These are phyloP conservation scores for Chaetura pelagica DNA, from an alignment of 2,113 vertebrate species.

Conservation along the genomic window DNA sequence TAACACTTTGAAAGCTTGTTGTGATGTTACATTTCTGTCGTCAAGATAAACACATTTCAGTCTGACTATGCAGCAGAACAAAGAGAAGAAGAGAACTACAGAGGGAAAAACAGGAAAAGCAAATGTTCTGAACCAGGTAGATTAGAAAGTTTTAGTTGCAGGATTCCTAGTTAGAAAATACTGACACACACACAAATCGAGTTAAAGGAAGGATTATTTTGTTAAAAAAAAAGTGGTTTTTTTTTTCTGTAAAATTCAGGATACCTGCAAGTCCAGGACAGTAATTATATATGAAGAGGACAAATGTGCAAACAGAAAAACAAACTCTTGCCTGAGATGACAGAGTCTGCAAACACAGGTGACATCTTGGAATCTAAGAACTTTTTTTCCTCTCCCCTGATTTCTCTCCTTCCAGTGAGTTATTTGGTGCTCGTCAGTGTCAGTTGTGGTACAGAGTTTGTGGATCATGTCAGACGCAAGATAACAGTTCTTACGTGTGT, in stretches of 20 bases:
- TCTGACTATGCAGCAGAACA: not conserved
- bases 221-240: not conserved
- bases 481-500: not conserved
- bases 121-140: not conserved
- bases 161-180: not conserved
- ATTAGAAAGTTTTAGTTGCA: not conserved
- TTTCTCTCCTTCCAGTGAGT: not conserved
- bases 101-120: not conserved
- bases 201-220: not conserved
- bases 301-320: not conserved
- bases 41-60: not conserved
- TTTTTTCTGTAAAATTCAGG: not conserved
- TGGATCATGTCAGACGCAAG: not conserved
- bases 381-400: not conserved
- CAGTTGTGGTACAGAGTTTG: not conserved
- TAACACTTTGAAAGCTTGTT: not conserved
- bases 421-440: not conserved
- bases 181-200: not conserved
- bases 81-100: not conserved
- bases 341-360: not conserved
- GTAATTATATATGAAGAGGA: not conserved
- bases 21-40: rapidly evolving
- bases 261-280: not conserved
- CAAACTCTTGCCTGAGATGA: not conserved
- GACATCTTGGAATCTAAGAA: not conserved